A percentile compares a stretch with the other conserved stretches of the same genome.
These are phyloP conservation scores for Diprion similis DNA, from an alignment of 1,140 invertebrate genomes.

Conservation along the genomic window DNA sequence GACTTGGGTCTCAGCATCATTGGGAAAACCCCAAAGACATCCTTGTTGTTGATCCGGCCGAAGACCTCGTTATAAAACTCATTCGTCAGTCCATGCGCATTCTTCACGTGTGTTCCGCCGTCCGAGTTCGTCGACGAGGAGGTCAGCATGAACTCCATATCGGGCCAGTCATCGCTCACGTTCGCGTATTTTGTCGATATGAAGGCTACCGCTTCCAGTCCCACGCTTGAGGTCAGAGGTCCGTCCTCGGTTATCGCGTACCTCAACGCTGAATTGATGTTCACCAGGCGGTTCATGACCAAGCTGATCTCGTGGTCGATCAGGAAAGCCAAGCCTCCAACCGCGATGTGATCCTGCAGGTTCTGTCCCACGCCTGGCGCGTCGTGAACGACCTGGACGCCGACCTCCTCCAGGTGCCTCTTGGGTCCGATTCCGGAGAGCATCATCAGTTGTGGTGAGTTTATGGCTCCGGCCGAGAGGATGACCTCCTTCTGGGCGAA, in stretches of 20 bases:
- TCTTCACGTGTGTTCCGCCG: constrained; percentile 77
- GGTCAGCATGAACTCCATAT: constrained; percentile 89
- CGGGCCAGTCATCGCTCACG: constrained; percentile 83
- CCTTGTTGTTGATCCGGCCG: constrained; percentile 71
- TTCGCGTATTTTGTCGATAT: constrained; percentile 89
- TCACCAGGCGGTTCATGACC: constrained; percentile 77
- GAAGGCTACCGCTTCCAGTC: constrained; percentile 84
- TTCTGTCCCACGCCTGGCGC: constrained; percentile 80
- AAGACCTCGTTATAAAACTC: constrained; percentile 81
- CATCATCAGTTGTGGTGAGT: constrained; percentile 83
- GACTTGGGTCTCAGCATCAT: constrained; percentile 89
- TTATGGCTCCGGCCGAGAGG: constrained; percentile 79
- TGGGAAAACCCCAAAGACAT: constrained; percentile 81
- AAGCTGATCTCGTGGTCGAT: constrained; percentile 82
- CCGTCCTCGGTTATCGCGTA: constrained; percentile 82
- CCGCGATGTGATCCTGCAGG: constrained; percentile 84
- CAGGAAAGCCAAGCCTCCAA: constrained; percentile 78
- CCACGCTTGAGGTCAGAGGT: constrained; percentile 82
- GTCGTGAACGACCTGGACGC: constrained; percentile 73
- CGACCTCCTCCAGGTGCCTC: constrained; percentile 72
- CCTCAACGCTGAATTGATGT: constrained; percentile 76
- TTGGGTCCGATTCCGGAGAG: constrained; percentile 82
- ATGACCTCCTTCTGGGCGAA: constrained; percentile 81
- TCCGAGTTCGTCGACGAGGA: constrained; percentile 82
- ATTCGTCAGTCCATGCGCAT: constrained; percentile 79